A percentile compares a stretch with the other conserved stretches of the same genome.
These are phyloP conservation scores for Calephelis nemesis DNA, from an alignment of 1,140 invertebrate species.

Conservation along the genomic window DNA sequence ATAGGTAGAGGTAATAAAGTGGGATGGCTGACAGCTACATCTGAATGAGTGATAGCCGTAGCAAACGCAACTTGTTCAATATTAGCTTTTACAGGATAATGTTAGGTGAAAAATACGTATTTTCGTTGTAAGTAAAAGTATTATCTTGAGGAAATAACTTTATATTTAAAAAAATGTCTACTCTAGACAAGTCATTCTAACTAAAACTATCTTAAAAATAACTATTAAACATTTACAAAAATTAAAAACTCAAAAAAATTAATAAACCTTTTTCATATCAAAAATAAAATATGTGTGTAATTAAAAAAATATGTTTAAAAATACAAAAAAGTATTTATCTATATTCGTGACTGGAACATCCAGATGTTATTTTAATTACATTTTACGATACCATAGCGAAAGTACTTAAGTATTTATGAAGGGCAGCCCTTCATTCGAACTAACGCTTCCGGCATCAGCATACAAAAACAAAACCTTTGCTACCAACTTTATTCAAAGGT, in stretches of 20 bases:
- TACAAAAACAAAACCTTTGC: slow-evolving; percentile 63
- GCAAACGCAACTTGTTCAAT: slow-evolving; percentile 36
- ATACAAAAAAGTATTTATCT: neutral
- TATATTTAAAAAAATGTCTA: no score
- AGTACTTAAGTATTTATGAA: slow-evolving; percentile 69
- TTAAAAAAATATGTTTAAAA: no score
- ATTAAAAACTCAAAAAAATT: no score
- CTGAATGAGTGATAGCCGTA: slow-evolving; percentile 40
- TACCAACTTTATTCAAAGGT: slow-evolving; percentile 48
- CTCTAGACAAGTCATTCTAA: no score
- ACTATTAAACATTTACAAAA: no score
- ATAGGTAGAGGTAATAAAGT: slow-evolving; percentile 45
- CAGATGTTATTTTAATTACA: slow-evolving; percentile 75
- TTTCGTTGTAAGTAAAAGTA: no score
- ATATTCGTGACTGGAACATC: neutral
- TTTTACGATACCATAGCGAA: slow-evolving; percentile 72
- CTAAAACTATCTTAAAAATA: no score
- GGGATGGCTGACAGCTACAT: slow-evolving; percentile 32
- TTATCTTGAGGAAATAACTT: no score
- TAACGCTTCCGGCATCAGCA: slow-evolving; percentile 61
- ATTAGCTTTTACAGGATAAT: slow-evolving; percentile 5
- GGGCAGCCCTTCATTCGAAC: slow-evolving; percentile 53
- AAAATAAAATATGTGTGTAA: no score
- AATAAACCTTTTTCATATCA: no score
- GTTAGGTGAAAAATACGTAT: neutral